phyloP scores from a whole-genome alignment of 1,140 invertebrate genomes.

The Melanaphis sacchari region DNA sequence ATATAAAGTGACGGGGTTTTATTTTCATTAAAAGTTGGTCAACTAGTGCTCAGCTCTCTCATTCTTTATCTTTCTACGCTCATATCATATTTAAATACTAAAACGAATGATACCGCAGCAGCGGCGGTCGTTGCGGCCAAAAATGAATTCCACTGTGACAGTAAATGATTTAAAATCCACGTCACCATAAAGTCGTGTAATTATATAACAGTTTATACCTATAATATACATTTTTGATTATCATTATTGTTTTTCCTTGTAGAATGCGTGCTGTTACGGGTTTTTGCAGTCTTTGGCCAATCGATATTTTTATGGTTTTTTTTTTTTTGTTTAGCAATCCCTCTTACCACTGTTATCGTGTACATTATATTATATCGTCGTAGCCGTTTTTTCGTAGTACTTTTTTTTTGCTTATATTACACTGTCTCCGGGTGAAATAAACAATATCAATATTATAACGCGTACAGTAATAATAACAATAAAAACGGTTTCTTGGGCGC shows the following conservation, averaged over 20 bases:
- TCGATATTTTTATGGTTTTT: slow-evolving; percentile 20
- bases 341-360: not conserved
- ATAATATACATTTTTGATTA: not conserved
- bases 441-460: slow-evolving; percentile 2
- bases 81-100: not conserved
- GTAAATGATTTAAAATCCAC: not conserved
- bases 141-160: not conserved
- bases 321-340: slow-evolving; percentile 1
- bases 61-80: not conserved
- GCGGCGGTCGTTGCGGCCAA: not conserved
- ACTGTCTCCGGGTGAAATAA: not conserved
- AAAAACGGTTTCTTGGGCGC: not conserved
- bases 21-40: slow-evolving; percentile 43
- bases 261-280: not conserved
- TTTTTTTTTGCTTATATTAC: not conserved
- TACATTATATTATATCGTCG: not conserved
- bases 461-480: not conserved
- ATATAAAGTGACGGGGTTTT: not conserved
- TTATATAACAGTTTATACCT: not conserved
- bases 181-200: not conserved
- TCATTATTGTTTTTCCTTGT: not conserved
- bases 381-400: not conserved
- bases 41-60: not conserved
- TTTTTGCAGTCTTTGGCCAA: not conserved
- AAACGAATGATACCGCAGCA: not conserved